Base-by-base conservation (phyloP, 2,113 vertebrate species). In the Gavia stellata region DNA sequence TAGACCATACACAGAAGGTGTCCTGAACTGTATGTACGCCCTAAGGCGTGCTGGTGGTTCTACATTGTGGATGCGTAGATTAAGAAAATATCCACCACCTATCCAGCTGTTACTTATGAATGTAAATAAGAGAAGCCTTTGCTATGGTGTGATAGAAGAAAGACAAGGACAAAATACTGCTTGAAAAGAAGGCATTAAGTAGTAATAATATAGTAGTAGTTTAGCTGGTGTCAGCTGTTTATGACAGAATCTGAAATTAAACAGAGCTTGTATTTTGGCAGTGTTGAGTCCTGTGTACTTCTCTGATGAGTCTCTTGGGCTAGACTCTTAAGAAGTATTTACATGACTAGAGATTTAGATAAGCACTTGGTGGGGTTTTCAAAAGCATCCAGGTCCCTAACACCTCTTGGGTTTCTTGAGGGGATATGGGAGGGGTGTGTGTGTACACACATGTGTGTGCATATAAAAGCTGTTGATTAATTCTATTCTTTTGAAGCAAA, bases 401-500 rank as follows among this genome's bases (percentile, higher is more conserved):
- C 68, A 86, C 65, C 45, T 49, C 70, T 42, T 92, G 47, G 9
- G 10, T 74, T 79, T 34, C 72, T 78, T 52, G 44, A 29, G 44
- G 49, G 23, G 10, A 4, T 85, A 11, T 10, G 31, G 33, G 31
- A 17, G 10, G 36, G 9, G n/a, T 28, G 3, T 31, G 3, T 47
- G 31, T 23, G 1, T 13, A 16, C 9, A 5, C 4, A 8, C 2
- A 1, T 23, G 6, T 66, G 38, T 0, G 0, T 45, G 5, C 74
- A 13, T 71, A 6, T 65, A 77, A 73, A 63, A 90, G 20, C 81
- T 90, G 36, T 49, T 88, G 45, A 85, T 86, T 70, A 63, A 25
- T 79, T 84, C 42, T 50, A 3, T 70, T 89, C 36, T 90, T 94
- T 81, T 61, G 52, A 91, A 81, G 61, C 42, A 93, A 80, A 90